Base-by-base conservation (phyloP, 1,140 invertebrate species). In the Ganaspis sp. region DNA sequence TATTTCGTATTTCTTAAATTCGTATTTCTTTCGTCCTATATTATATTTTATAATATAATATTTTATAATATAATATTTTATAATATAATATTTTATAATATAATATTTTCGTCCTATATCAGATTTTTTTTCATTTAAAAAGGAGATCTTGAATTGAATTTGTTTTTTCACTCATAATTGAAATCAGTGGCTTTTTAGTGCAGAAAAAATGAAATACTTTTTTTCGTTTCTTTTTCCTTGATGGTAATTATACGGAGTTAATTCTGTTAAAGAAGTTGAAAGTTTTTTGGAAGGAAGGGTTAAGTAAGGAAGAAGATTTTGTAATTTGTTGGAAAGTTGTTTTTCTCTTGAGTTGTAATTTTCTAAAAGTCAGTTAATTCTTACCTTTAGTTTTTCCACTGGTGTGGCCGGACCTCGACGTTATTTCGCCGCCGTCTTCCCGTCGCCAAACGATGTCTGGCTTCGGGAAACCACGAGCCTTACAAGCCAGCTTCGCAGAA, bases 391-490 rank as follows among this genome's bases (percentile, higher is more conserved):
- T 94, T 89, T 95, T 96, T 53, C 93, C 92, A 79, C 93, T 93
- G 38, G 93, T 91, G 17, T 92, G 93, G 12, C 93, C 93, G 78
- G 93, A 94, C 83, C 96, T 93, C 21, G 95, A 93, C 45, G 97
- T 95, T 53, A 97, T 96, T 72, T 96, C 94, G 6, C 94, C 93
- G 0, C 95, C 95, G 87, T 98, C 97, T 90, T 98, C 97, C 58
- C 97, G 93, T 72, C 94, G 92, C 97, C 97, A 98, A 5, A 94
- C 92, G 73, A 98, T 96, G 78, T 95, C 95, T 0, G 97, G 97
- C 74, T 95, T 94, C 4, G 96, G 96, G 88, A 95, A 96, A 0
- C 97, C 97, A 42, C 95, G 92, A 0, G 97, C 97, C 83, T 95
- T 96, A 88, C 97, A 98, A 19, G 95, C 93, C 70, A 98, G 92